Evolutionary conservation across 2,113 vertebrate species (phyloP).

Genomic region (Macrotus californicus): DNA sequence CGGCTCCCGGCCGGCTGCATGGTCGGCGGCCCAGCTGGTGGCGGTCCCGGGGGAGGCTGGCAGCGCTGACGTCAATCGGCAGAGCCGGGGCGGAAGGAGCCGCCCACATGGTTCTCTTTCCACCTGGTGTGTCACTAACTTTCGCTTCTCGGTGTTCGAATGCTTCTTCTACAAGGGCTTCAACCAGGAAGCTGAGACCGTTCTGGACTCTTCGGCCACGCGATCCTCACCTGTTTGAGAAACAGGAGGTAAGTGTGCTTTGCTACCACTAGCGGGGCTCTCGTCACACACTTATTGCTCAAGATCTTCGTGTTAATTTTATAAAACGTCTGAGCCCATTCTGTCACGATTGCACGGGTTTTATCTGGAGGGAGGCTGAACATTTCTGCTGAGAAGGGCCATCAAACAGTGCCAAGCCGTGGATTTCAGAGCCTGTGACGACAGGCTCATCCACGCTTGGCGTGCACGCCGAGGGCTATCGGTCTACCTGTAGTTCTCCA

Average conservation of each 20-base stretch:
- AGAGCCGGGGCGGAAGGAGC: neutral
- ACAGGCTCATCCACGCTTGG: fast-evolving
- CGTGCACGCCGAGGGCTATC: neutral
- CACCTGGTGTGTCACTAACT: neutral
- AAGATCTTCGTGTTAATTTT: neutral
- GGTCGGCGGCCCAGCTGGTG: conserved; percentile 64
- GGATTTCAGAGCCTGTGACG: fast-evolving
- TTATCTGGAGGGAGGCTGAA: neutral
- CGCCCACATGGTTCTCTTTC: conserved; percentile 6
- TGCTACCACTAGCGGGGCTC: neutral
- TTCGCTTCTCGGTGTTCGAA: neutral
- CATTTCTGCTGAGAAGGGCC: neutral
- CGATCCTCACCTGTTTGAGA: neutral
- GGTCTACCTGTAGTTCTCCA: neutral
- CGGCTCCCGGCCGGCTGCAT: neutral
- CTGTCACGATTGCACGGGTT: neutral
- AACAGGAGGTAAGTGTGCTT: neutral
- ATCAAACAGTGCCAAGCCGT: fast-evolving
- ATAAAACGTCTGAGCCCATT: neutral
- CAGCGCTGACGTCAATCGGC: conserved; percentile 59
- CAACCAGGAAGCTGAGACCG: neutral
- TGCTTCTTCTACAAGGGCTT: neutral
- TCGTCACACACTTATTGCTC: neutral
- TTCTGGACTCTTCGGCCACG: neutral
- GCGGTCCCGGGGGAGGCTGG: conserved; percentile 29